Evolutionary conservation across 35 echinoderm and acorn worm genomes (phyloP).

Genomic region (Chiridota heheva): DNA sequence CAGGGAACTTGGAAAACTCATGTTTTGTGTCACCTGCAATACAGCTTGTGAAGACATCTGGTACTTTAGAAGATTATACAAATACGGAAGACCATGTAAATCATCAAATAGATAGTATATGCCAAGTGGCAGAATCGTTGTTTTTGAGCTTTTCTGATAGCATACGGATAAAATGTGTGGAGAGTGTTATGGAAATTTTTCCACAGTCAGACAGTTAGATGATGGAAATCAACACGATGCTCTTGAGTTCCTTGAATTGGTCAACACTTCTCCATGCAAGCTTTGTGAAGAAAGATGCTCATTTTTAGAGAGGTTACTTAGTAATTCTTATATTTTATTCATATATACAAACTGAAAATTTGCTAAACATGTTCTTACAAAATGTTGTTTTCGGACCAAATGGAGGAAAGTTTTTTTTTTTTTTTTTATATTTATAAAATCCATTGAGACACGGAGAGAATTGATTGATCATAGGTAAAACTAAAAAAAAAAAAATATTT

Average conservation of each 20-base stretch:
- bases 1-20: constrained; percentile 16
- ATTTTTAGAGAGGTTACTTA: neutral
- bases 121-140: constrained; percentile 13
- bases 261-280: neutral
- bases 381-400: too few species aligned
- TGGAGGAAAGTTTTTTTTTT: too few species aligned
- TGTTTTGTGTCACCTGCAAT: constrained; percentile 12
- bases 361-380: too few species aligned
- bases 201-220: neutral
- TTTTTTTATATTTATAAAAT: too few species aligned
- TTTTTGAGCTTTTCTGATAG: neutral
- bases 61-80: neutral
- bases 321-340: too few species aligned
- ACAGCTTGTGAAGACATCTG: constrained; percentile 1
- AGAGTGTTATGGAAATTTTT: constrained; percentile 25
- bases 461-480: too few species aligned
- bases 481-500: too few species aligned
- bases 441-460: too few species aligned
- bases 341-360: too few species aligned
- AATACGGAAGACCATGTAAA: neutral
- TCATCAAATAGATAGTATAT: neutral
- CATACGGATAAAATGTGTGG: neutral
- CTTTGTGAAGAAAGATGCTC: neutral
- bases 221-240: constrained; percentile 17
- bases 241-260: neutral